Evolutionary conservation across 1,140 invertebrate species (phyloP).

Genomic region (Adoxophyes honmai): DNA sequence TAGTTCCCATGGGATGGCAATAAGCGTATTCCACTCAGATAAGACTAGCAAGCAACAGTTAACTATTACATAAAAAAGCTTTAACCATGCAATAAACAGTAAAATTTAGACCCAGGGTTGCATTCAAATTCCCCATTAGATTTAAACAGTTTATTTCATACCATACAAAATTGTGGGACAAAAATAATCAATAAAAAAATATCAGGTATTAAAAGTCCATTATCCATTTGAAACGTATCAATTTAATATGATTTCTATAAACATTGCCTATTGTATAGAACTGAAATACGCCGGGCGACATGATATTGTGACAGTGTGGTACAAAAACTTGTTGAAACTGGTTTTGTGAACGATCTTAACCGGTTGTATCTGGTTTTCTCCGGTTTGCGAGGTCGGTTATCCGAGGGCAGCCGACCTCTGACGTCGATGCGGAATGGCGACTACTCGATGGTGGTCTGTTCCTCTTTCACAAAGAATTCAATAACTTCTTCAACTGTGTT

Average conservation of each 20-base stretch:
- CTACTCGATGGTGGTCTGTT: conserved; percentile 88
- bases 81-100: neutral
- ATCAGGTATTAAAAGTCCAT: conserved; percentile 62
- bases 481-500: conserved; percentile 97
- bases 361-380: neutral
- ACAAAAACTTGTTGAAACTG: conserved; percentile 45
- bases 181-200: conserved; percentile 27
- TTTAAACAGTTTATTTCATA: conserved; percentile 37
- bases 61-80: no score
- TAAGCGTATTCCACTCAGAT: no score
- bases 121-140: conserved; percentile 29
- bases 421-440: conserved; percentile 46
- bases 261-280: conserved; percentile 71
- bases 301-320: conserved; percentile 42
- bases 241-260: conserved; percentile 73
- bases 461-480: conserved; percentile 99
- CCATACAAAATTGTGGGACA: conserved; percentile 27
- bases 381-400: conserved; percentile 38
- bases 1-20: no score
- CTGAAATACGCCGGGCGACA: conserved; percentile 54
- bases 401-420: conserved; percentile 36
- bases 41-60: no score
- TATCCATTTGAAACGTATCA: conserved; percentile 67
- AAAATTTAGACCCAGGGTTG: conserved; percentile 4
- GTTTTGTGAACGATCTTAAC: conserved; percentile 5